A percentile compares a stretch with the other conserved stretches of the same genome.
phyloP scores from a whole-genome alignment of 2,888 invertebrate species.

The Eremobia ochroleuca region DNA sequence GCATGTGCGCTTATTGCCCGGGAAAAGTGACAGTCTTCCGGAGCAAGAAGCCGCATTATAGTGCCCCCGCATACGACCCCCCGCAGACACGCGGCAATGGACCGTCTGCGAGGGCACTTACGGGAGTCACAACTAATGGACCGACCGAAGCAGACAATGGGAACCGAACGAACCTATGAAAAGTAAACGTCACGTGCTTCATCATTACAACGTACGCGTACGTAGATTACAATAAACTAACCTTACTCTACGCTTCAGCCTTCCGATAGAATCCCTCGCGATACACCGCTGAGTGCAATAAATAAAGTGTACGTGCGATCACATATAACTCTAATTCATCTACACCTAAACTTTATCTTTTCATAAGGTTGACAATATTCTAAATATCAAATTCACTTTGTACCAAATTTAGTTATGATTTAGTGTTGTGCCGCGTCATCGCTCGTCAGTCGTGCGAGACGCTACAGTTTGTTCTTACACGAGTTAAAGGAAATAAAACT shows the following conservation, averaged over 20 bases:
- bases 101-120: conserved; percentile 56
- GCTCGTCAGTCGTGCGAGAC: conserved; percentile 48
- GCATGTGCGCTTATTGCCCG: conserved; percentile 89
- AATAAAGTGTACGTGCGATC: conserved; percentile 84
- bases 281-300: conserved; percentile 79
- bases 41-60: conserved; percentile 87
- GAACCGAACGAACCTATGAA: conserved; percentile 63
- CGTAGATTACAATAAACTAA: conserved; percentile 69
- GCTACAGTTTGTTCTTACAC: conserved; percentile 64
- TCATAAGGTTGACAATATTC: conserved; percentile 78
- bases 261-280: conserved; percentile 67
- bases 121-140: conserved; percentile 68
- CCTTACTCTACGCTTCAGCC: conserved; percentile 78
- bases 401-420: conserved; percentile 83
- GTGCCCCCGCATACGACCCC: conserved; percentile 56
- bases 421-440: conserved; percentile 43
- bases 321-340: conserved; percentile 79
- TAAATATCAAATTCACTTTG: conserved; percentile 86
- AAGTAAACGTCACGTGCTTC: conserved; percentile 47
- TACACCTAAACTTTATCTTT: conserved; percentile 75
- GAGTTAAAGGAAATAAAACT: conserved; percentile 76
- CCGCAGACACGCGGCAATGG: background rate
- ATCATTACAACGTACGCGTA: conserved; percentile 45
- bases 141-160: conserved; percentile 68
- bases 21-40: conserved; percentile 90